Evolutionary conservation across 2,888 invertebrate species (phyloP).

Genomic region (Caenorhabditis becei): DNA sequence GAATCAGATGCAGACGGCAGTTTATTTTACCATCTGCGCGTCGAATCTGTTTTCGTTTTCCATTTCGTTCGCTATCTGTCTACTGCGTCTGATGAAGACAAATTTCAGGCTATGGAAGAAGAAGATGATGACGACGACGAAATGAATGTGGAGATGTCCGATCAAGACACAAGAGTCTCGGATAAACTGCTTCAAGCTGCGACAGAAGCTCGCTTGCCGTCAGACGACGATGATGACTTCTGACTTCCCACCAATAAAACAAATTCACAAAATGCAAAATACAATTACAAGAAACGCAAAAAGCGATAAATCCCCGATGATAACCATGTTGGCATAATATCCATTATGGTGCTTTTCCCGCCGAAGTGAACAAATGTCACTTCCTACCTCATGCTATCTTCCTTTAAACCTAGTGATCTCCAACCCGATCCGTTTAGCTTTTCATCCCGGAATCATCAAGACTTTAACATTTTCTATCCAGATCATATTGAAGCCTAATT

Average conservation of each 20-base stretch:
- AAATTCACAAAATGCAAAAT: neutral
- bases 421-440: neutral
- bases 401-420: conserved; percentile 24
- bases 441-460: neutral
- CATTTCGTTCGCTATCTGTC: conserved; percentile 3
- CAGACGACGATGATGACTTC: conserved; percentile 12
- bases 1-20: conserved; percentile 21
- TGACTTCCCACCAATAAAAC: neutral
- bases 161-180: neutral
- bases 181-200: conserved; percentile 30
- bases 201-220: conserved; percentile 33
- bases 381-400: neutral
- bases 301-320: no score
- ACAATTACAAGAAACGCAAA: no score
- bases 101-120: conserved; percentile 19
- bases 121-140: conserved; percentile 21
- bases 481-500: conserved; percentile 1
- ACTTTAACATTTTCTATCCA: conserved; percentile 3
- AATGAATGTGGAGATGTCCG: conserved; percentile 4
- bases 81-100: neutral
- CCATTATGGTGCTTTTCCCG: neutral
- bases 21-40: conserved; percentile 20
- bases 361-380: no score
- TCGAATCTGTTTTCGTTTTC: conserved; percentile 21
- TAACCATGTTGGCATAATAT: neutral